Evolutionary conservation across 1,140 invertebrate genomes (phyloP).

Genomic region (Drosophila arawakana): DNA sequence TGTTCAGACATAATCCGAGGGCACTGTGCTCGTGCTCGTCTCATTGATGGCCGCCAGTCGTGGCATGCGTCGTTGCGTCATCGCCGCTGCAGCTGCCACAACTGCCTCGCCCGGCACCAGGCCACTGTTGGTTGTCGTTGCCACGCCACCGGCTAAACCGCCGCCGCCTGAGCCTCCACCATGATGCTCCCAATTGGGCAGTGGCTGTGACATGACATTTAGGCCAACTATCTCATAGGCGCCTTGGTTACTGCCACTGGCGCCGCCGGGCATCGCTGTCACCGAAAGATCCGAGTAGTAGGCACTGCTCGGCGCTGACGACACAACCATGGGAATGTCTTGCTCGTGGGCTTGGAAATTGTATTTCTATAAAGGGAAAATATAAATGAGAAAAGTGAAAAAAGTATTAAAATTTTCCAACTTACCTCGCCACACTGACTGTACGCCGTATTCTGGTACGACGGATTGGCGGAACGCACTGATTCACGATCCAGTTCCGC

Average conservation of each 20-base stretch:
- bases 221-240: conserved; percentile 87
- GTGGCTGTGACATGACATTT: conserved; percentile 81
- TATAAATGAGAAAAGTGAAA: too few relatives aligned
- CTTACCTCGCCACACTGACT: conserved; percentile 86
- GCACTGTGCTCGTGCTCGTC: conserved; percentile 85
- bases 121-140: neutral
- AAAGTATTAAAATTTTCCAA: neutral
- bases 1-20: conserved; percentile 88
- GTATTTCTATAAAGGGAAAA: conserved; percentile 66
- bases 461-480: conserved; percentile 86
- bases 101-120: conserved; percentile 19
- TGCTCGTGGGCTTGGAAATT: conserved; percentile 85
- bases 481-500: conserved; percentile 88
- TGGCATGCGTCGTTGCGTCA: conserved; percentile 84
- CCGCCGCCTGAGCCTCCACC: conserved; percentile 47
- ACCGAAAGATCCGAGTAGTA: conserved; percentile 89
- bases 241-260: conserved; percentile 83
- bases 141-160: conserved; percentile 27
- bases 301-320: conserved; percentile 89
- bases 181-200: conserved; percentile 82
- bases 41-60: conserved; percentile 89
- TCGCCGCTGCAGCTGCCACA: conserved; percentile 46
- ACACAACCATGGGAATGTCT: conserved; percentile 87
- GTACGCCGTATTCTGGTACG: conserved; percentile 90
- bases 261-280: conserved; percentile 84